Conservation (phyloP, 1,140 invertebrate species). For the Elymnias hypermnestra region DNA sequence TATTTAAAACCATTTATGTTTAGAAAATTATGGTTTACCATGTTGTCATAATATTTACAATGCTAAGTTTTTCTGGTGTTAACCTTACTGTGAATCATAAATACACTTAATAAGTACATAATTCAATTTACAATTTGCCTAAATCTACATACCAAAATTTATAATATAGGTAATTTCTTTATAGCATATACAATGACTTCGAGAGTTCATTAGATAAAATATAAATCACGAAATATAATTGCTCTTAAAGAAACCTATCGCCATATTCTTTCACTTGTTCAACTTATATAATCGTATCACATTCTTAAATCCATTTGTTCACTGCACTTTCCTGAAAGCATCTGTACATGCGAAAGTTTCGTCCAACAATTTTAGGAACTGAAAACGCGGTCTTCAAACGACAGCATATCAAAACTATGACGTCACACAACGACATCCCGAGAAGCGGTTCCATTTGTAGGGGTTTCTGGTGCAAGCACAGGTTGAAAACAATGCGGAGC, state of each 20-base stretch:
- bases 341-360: conserved; percentile 34
- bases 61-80: conserved; percentile 71
- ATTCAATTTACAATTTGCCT: conserved; percentile 68
- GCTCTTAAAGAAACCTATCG: conserved; percentile 36
- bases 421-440: conserved; percentile 79
- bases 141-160: conserved; percentile 62
- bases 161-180: conserved; percentile 53
- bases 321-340: conserved; percentile 33
- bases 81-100: conserved; percentile 73
- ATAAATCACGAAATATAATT: conserved; percentile 34
- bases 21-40: conserved; percentile 57
- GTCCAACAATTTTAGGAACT: conserved; percentile 68
- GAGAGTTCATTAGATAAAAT: conserved; percentile 39
- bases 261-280: conserved; percentile 37
- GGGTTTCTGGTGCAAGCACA: conserved; percentile 72
- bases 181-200: conserved; percentile 56
- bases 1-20: conserved; percentile 48
- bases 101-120: conserved; percentile 68
- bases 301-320: conserved; percentile 39
- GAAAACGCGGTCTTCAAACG: conserved; percentile 61
- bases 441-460: conserved; percentile 50
- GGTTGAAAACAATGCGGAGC: conserved; percentile 76
- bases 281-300: conserved; percentile 54
- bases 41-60: conserved; percentile 67
- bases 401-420: conserved; percentile 77